Evolutionary conservation across 1,140 invertebrate genomes (phyloP), one percentile per base, ranked within the genome.

Genomic region (Asbolus verrucosus): DNA sequence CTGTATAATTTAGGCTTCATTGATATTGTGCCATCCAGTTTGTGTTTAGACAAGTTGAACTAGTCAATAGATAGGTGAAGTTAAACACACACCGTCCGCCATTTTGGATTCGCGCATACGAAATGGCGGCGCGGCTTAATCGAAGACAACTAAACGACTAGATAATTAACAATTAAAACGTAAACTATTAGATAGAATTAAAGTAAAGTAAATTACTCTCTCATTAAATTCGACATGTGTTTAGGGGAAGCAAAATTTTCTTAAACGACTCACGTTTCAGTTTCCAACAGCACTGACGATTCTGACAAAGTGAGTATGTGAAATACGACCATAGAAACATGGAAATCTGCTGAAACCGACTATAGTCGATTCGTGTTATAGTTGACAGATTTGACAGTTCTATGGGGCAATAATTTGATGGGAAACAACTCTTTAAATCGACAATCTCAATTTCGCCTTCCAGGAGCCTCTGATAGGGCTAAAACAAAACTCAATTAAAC

Each of bases 141-240:
- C 46, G 46, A 54, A 38, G 19, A 13, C 46, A 54, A 54, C 46
- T 54, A 54, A 54, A 54, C 46, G 46, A 54, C 46, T 54, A 54
- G 46, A 54, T 15, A 36, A 36, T 36, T 36, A 30, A 21, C 15
- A 59, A 59, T 63, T 21, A 63, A n/a, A 39, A 46, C 31, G 76
- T 77, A 77, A 70, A 67, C 76, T 78, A 77, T 78, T 78, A 78
- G 76, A 78, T 78, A 77, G 77, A 69, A 43, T 36, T 50, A 72
- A 73, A 67, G 77, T 78, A 78, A 76, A 78, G 77, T 78, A 78
- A 78, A 78, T 78, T 78, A 78, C 77, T 78, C 77, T 75, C 54
- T 24, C 41, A 71, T 72, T 72, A 39, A 70, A 66, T 69, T 39
- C 60, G 69, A 69, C 72, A 69, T 75, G 71, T 69, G 41, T 67